A percentile compares a stretch with the other conserved stretches of the same genome.
These are phyloP conservation scores for Lepidurus apus DNA, from an alignment of 1,140 invertebrate species.

Conservation along the genomic window DNA sequence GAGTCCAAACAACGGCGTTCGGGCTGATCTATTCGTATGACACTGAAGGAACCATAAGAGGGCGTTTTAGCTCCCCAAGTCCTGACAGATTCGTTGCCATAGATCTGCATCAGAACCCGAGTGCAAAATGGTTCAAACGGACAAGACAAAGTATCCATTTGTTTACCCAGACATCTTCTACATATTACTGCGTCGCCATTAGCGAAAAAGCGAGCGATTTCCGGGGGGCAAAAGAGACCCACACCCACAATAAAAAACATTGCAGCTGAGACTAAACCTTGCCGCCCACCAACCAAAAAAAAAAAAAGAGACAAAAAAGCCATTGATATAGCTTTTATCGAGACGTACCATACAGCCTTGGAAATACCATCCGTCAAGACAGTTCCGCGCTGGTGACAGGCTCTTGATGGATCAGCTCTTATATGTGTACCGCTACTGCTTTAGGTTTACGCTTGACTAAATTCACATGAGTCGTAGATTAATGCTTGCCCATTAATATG, in stretches of 20 bases:
- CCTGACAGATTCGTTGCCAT: neutral
- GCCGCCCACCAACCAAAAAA: too few relatives aligned
- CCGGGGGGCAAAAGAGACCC: neutral
- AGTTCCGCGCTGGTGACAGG: constrained; percentile 5
- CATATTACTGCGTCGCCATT: neutral
- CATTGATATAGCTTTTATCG: constrained; percentile 16
- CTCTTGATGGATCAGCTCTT: constrained; percentile 14
- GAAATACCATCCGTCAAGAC: neutral
- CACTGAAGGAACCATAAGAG: neutral
- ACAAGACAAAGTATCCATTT: constrained; percentile 11
- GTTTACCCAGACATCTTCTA: neutral
- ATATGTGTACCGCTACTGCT: neutral
- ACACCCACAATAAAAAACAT: neutral
- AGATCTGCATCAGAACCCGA: neutral
- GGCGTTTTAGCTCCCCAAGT: neutral
- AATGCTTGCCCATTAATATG: neutral
- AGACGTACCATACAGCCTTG: neutral
- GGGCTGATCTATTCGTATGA: neutral
- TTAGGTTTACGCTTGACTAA: neutral
- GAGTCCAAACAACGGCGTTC: neutral
- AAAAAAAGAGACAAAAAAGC: neutral
- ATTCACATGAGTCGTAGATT: constrained; percentile 11
- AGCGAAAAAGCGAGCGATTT: constrained; percentile 18
- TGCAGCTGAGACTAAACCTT: neutral
- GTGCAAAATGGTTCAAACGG: neutral